phyloP scores from a whole-genome alignment of 2,888 invertebrate species.

The Conistra vaccinii region DNA sequence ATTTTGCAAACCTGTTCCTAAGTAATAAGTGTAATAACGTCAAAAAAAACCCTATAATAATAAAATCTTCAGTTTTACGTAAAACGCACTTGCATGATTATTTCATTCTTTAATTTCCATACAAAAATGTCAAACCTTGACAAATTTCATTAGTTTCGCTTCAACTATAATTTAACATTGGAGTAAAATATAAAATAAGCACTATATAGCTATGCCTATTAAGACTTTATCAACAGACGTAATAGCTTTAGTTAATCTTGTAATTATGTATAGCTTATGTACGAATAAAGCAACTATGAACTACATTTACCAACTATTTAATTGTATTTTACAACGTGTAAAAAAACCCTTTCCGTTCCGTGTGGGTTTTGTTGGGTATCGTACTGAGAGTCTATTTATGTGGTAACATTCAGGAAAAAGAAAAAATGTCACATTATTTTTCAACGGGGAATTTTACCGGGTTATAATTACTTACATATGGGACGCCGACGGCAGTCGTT shows the following conservation, averaged over 20 bases:
- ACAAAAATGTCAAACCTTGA: constrained; percentile 15
- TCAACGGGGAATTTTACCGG: no score
- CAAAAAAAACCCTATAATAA: background rate
- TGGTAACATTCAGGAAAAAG: no score
- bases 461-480: no score
- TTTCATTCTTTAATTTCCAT: constrained; percentile 11
- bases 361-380: no score
- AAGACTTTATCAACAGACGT: constrained; percentile 15
- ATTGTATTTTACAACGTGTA: background rate
- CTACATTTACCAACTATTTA: background rate
- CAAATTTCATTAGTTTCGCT: constrained; percentile 31
- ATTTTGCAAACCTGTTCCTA: background rate
- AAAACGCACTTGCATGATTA: background rate
- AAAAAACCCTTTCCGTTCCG: no score
- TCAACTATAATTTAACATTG: constrained; percentile 35
- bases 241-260: background rate
- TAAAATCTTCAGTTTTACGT: background rate
- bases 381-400: no score
- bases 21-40: background rate
- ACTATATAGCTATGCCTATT: background rate
- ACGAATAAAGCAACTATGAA: background rate
- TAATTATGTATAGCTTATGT: background rate
- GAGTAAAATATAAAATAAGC: constrained; percentile 11
- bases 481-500: no score
- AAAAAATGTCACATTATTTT: no score